Percentiles rank a stretch among this genome's conserved stretches.
These are phyloP conservation scores for Bellardia bayeri DNA, from an alignment of 2,888 invertebrate genomes.

Conservation along the genomic window DNA sequence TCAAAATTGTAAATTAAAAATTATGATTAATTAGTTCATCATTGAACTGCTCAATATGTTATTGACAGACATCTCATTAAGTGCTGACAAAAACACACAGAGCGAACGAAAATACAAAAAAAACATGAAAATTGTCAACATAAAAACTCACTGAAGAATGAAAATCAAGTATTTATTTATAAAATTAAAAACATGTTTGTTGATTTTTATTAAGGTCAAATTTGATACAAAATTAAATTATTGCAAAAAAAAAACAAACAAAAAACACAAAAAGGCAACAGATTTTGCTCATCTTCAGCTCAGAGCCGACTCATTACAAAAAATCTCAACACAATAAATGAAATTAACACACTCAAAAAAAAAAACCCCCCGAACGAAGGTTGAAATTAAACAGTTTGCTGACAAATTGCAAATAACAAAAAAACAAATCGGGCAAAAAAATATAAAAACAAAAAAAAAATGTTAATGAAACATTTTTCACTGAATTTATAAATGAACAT, in stretches of 20 bases:
- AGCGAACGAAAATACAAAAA: background rate
- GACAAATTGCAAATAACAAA: slow-evolving; percentile 7
- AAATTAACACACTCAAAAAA: slow-evolving; percentile 56
- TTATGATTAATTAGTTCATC: slow-evolving; percentile 38
- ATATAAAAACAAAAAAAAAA: background rate
- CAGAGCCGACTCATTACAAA: background rate
- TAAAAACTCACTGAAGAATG: background rate
- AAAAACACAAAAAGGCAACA: slow-evolving; percentile 10
- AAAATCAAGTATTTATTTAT: slow-evolving; percentile 13
- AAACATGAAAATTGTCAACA: background rate
- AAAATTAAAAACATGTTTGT: slow-evolving; percentile 37
- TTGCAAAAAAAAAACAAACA: slow-evolving; percentile 5
- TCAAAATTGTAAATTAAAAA: background rate
- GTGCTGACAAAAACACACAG: slow-evolving; percentile 21
- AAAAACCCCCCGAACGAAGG: background rate
- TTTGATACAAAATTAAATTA: background rate
- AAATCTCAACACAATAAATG: slow-evolving; percentile 56
- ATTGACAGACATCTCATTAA: slow-evolving; percentile 72
- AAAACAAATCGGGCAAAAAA: background rate
- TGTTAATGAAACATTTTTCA: slow-evolving; percentile 26
- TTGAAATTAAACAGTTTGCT: slow-evolving; percentile 37
- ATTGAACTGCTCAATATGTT: slow-evolving; percentile 53
- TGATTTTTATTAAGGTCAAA: slow-evolving; percentile 44
- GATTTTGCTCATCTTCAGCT: slow-evolving; percentile 8
- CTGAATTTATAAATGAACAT: slow-evolving; percentile 35